Evolutionary conservation across 2,113 vertebrate genomes (phyloP), one percentile per base, ranked within the genome.

Genomic region (Columba janthina): DNA sequence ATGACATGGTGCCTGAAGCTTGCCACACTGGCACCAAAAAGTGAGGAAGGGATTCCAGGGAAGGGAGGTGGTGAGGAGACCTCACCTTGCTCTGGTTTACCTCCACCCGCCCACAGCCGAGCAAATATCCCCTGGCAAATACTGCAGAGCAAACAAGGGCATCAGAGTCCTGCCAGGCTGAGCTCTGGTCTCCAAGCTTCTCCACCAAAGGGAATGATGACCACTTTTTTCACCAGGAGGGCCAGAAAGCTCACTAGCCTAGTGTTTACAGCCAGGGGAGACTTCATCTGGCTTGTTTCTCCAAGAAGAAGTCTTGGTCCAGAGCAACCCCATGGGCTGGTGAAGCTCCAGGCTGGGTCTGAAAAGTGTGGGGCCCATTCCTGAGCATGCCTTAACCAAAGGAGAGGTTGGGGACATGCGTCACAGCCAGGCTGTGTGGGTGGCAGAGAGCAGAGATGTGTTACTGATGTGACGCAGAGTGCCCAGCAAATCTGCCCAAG

Each of bases 81-180:
- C 31, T 89, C 60, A 38, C 38, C 66, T 88, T 24, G 38, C 51
- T 89, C 65, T 89, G 60, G 15, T 90, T 88, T 73, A 46, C 62
- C 62, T 94, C 62, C 85, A 89, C 81, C 65, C 66, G 44, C 77
- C 13, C 29, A 21, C 7, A 6, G 67, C 16, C 6, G 66, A 88
- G 66, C 42, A 94, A 88, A 95, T 72, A 88, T 56, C 53, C 66
- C 88, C 89, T 74, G 58, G 81, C 24, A 96, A 94, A 94, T 51
- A 71, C 65, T 48, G 72, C 74, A 88, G 82, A 79, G 62, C 88
- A 94, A 96, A 93, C 90, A 85, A 65, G 74, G 85, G 18, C 95
- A 96, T 40, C 78, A 12, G 0, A 28, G 85, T 13, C 85, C 88
- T 76, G 66, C 66, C 58, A 73, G 66, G 18, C 85, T 76, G 50